phyloP scores from a whole-genome alignment of 2,113 vertebrate genomes.

The Sisor rabdophorus region DNA sequence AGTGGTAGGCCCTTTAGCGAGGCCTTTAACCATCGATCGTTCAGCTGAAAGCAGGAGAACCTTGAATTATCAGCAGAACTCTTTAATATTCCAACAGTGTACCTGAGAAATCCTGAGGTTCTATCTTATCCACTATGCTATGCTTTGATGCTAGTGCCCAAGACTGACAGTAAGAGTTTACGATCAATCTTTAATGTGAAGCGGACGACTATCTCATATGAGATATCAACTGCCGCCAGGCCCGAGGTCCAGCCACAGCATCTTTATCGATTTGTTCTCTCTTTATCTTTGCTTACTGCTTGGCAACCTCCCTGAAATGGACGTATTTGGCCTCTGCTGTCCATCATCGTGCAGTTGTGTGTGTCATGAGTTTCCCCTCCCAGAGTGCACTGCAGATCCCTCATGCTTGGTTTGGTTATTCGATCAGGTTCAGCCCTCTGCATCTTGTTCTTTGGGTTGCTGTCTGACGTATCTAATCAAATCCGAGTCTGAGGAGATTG shows the following conservation, averaged over 20 bases:
- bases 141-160: neutral
- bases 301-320: conserved; percentile 23
- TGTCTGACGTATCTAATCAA: neutral
- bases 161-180: conserved; percentile 20
- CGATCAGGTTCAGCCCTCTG: neutral
- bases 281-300: conserved; percentile 28
- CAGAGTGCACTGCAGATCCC: conserved; percentile 6
- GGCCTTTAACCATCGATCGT: no score
- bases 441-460: neutral
- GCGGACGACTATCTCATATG: conserved; percentile 3
- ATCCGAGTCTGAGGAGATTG: neutral
- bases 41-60: neutral
- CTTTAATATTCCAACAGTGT: neutral
- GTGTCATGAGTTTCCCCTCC: conserved; percentile 16
- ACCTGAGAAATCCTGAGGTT: neutral
- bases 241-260: conserved; percentile 12
- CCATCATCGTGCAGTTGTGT: conserved; percentile 7
- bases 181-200: conserved; percentile 12
- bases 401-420: neutral
- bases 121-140: neutral
- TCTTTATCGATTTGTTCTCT: conserved; percentile 25
- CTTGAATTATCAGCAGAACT: neutral
- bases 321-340: conserved; percentile 22
- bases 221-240: neutral
- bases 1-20: no score